Percentiles rank a stretch among this genome's conserved stretches.
phyloP scores from a whole-genome alignment of 2,113 vertebrate genomes.

The Prunella fulvescens region DNA sequence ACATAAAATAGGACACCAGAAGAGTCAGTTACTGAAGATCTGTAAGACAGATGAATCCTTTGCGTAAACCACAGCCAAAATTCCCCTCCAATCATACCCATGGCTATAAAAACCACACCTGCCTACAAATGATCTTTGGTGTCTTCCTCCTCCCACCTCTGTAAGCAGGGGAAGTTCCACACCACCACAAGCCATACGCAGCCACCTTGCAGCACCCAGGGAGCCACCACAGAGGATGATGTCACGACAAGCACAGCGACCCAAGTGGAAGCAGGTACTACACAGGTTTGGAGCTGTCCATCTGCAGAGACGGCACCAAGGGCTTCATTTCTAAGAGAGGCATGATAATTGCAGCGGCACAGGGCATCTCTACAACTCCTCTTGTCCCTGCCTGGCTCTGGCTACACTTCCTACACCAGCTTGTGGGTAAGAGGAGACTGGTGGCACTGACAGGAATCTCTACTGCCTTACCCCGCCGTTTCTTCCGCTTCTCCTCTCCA shows the following conservation, averaged over 20 bases:
- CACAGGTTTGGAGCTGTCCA: not conserved
- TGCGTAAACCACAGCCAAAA: constrained; percentile 31
- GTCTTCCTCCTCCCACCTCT: not conserved
- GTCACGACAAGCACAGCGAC: constrained; percentile 1
- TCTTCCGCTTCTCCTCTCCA: constrained; percentile 87
- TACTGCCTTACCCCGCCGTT: constrained; percentile 80
- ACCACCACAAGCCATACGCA: constrained; percentile 12
- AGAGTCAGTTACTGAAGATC: not conserved
- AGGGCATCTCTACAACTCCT: not conserved
- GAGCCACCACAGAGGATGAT: not conserved
- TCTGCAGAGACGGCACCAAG: not conserved
- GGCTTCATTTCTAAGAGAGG: not conserved
- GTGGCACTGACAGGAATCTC: not conserved
- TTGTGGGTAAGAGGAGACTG: not conserved
- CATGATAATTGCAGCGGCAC: constrained; percentile 41
- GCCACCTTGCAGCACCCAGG: not conserved
- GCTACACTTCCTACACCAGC: not conserved
- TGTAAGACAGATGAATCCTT: constrained; percentile 9
- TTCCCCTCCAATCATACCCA: constrained; percentile 11
- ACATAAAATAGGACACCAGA: not conserved
- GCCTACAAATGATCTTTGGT: not conserved
- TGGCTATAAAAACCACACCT: not conserved
- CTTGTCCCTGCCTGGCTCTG: not conserved
- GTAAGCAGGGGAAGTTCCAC: not conserved
- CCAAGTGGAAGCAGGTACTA: constrained; percentile 45